A percentile compares a stretch with the other conserved stretches of the same genome.
phyloP scores from a whole-genome alignment of 92 coral and sea anemone species.

The Zoanthus solanderi region DNA sequence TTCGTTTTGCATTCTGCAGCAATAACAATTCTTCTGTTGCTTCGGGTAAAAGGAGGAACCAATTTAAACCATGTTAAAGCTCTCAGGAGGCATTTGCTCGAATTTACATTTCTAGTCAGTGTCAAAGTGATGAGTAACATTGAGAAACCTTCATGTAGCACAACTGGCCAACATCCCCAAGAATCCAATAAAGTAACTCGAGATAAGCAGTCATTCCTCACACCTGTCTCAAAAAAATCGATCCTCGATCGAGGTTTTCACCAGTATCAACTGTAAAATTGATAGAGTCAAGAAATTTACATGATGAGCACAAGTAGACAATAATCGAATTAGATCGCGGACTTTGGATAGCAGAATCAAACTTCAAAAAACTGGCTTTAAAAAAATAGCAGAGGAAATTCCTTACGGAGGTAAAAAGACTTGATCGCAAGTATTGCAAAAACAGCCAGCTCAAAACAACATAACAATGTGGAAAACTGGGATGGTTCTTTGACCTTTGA shows the following conservation, averaged over 20 bases:
- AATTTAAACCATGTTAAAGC: not conserved
- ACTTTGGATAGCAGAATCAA: conserved; percentile 32
- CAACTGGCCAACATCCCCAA: not conserved
- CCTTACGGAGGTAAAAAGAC: conserved; percentile 31
- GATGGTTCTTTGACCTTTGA: conserved; percentile 48
- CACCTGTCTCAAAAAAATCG: conserved; percentile 13
- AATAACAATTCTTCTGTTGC: conserved; percentile 11
- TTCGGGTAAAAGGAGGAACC: conserved; percentile 4
- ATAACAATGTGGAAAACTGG: conserved; percentile 15
- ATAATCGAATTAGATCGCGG: not conserved
- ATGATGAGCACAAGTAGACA: not conserved
- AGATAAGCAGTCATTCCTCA: not conserved
- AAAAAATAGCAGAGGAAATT: conserved; percentile 13
- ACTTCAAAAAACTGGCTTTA: conserved; percentile 1
- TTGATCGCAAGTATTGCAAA: conserved; percentile 31
- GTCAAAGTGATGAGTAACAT: not conserved
- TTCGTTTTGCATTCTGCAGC: conserved; percentile 26
- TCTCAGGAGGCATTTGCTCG: conserved; percentile 12
- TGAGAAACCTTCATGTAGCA: not conserved
- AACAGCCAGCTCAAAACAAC: conserved; percentile 26
- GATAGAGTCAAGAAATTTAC: conserved; percentile 8
- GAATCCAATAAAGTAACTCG: not conserved
- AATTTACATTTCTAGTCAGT: not conserved
- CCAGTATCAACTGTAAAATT: conserved; percentile 21
- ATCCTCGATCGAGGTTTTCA: conserved; percentile 4